phyloP scores from a whole-genome alignment of 2,888 invertebrate genomes.

The Hipparchia sbordonii region DNA sequence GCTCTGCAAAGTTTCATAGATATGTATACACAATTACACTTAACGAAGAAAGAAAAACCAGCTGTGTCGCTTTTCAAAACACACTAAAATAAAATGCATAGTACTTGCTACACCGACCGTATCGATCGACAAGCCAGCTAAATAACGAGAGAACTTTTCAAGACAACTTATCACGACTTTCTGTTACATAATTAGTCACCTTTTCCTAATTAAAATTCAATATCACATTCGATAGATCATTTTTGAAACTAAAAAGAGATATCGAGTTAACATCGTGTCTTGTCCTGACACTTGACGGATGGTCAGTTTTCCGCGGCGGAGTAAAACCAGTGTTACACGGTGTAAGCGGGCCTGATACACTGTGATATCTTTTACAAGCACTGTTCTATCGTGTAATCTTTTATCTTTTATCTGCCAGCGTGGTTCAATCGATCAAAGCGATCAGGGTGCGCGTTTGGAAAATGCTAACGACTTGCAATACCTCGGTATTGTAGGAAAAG shows the following conservation, averaged over 20 bases:
- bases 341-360: not conserved
- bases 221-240: slow-evolving; percentile 1
- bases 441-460: not conserved
- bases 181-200: not conserved
- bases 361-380: not conserved
- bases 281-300: not conserved
- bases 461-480: not conserved
- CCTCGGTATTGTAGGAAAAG: no score
- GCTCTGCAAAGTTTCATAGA: no score
- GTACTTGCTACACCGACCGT: no score
- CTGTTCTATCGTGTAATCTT: not conserved
- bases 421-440: slow-evolving; percentile 7
- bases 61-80: no score
- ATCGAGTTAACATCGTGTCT: not conserved
- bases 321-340: not conserved
- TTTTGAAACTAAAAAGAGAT: not conserved
- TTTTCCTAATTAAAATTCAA: not conserved
- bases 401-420: not conserved
- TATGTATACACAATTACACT: no score
- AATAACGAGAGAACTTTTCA: no score
- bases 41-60: no score
- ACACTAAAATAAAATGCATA: no score
- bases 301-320: not conserved
- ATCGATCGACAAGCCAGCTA: no score
- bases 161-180: no score